Base-by-base conservation (phyloP, 1,140 invertebrate genomes). In the Trigoniulus corallinus region DNA sequence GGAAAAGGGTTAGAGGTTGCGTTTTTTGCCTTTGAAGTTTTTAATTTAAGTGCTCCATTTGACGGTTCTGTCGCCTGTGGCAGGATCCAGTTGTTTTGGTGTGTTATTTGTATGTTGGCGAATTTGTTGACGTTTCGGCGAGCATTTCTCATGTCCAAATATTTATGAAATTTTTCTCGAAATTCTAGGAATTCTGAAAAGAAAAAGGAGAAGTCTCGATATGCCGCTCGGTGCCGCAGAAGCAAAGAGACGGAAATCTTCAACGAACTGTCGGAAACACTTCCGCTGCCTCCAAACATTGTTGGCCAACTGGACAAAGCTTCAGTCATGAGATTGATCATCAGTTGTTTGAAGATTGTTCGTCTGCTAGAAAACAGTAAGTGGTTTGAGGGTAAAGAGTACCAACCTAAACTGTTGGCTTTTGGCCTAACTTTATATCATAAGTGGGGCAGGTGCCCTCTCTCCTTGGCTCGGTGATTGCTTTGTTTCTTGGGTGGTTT, bases 201-300 rank as follows among this genome's bases (percentile, higher is more conserved):
- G 59, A 74, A 91, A n/a, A 94, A 95, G 67, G 92, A 96, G 68
- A 93, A 94, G 61, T 95, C 89, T 1, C 76, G 91, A 44, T 88
- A 95, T 69, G 93, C 92, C 2, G 93, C 92, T 0, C 73, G 91
- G 59, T 91, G 79, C 62, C 76, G 93, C 26, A 77, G 93, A 37
- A 88, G 87, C 53, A 84, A 83, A 60, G 93, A 96, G 70, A 89
- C 89, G 51, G 87, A 94, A 67, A 88, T 95, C 56, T 96, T 95
- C 64, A 76, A 77, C 29, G 86, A 94, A 60, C 72, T 97, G 53
- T 83, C 83, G 0, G 74, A 77, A 40, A 77, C 79, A 2, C 69
- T 97, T 54, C 92, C 92, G 0, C 66, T 95, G 12, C 71, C 81
- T 10, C 68, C 74, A 42, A 66, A 62, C 25, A 80, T 88, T 48